A percentile compares a stretch with the other conserved stretches of the same genome.
phyloP scores from a whole-genome alignment of 2,797 vertebrate genomes.

The Pangasius krempfi region DNA sequence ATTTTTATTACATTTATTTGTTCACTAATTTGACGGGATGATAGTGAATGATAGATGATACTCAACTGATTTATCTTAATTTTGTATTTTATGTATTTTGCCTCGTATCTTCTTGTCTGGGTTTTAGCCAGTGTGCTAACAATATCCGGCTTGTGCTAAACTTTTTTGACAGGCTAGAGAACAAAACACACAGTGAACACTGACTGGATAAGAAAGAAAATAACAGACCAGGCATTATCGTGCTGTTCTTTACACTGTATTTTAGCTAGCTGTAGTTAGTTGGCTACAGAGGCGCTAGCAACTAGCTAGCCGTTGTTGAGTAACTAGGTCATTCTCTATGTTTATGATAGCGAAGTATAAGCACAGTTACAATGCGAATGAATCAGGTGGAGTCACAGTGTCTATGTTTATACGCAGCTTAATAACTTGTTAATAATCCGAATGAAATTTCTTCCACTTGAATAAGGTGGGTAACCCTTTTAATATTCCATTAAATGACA shows the following conservation, averaged over 20 bases:
- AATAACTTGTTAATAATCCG: background rate
- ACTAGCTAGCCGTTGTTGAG: background rate
- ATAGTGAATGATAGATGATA: background rate
- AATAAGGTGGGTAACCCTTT: too few relatives aligned
- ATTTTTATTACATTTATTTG: background rate
- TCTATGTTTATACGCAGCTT: background rate
- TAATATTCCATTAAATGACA: background rate
- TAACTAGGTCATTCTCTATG: background rate
- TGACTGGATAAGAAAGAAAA: background rate
- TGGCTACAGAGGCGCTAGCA: background rate
- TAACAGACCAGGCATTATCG: background rate
- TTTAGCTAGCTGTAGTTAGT: background rate
- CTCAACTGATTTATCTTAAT: background rate
- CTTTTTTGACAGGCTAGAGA: background rate
- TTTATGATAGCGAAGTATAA: background rate
- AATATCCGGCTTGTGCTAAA: background rate
- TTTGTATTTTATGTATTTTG: too few relatives aligned
- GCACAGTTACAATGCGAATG: background rate
- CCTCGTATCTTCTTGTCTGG: background rate
- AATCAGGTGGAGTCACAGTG: background rate
- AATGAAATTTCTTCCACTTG: too few relatives aligned
- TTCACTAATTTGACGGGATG: background rate
- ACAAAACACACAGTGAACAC: background rate
- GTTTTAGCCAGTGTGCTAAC: background rate
- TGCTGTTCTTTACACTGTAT: background rate